phyloP scores from a whole-genome alignment of 2,888 invertebrate genomes.

The Lasioglossum villosulum region DNA sequence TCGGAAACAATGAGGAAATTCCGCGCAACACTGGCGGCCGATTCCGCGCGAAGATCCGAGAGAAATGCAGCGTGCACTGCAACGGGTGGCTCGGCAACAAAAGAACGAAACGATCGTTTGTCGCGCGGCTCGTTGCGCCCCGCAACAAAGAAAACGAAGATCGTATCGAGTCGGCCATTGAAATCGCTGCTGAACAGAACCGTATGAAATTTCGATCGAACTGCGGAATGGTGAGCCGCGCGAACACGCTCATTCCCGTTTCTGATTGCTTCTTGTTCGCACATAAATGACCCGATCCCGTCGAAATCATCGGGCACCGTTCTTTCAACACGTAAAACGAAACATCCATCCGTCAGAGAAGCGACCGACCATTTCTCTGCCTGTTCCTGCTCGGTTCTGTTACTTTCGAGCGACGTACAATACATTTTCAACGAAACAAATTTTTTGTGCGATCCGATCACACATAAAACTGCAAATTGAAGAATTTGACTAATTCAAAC shows the following conservation, averaged over 20 bases:
- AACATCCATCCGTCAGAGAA: not conserved
- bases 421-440: not conserved
- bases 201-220: slow-evolving; percentile 19
- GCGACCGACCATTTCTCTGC: not conserved
- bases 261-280: slow-evolving; percentile 12
- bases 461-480: not conserved
- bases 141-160: slow-evolving; percentile 6
- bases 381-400: not conserved
- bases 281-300: not conserved
- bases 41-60: not conserved
- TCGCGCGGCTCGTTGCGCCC: slow-evolving; percentile 12
- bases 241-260: not conserved
- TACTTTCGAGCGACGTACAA: too few relatives aligned
- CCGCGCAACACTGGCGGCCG: not conserved
- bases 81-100: slow-evolving; percentile 25
- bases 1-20: slow-evolving; percentile 23
- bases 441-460: not conserved
- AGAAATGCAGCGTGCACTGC: not conserved
- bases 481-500: not conserved
- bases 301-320: not conserved
- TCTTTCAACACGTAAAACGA: not conserved
- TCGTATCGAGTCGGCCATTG: slow-evolving; percentile 27
- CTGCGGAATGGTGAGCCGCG: slow-evolving; percentile 8
- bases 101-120: slow-evolving; percentile 37
- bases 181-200: slow-evolving; percentile 19